Evolutionary conservation across 2,797 vertebrate species (phyloP), one percentile per base, ranked within the genome.

Genomic region (Pseudochirops corinnae): DNA sequence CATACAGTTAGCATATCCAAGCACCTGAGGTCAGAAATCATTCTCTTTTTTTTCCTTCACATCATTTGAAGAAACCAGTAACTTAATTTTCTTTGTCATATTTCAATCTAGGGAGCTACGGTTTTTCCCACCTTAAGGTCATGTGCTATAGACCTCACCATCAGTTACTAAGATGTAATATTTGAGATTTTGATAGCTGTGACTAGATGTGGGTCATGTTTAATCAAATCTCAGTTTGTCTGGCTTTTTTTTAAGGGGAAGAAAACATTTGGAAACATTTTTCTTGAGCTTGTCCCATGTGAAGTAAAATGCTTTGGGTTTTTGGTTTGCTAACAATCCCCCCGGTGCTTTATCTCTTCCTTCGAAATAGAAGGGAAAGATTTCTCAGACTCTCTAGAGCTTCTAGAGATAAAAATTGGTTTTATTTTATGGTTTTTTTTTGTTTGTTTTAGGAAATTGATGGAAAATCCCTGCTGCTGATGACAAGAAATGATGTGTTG

Each of bases 401-500:
- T 97, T 82, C 97, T 96, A 97, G 95, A 97, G 96, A 97, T 95
- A 94, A 95, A 87, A 90, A 29, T 97, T 98, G 95, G 93, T 93
- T 98, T 98, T 97, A 95, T 46, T 96, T 82, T 98, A 97, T 98
- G 97, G 97, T 97, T 97, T 98, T 52, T 52, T 52, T 52, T 52
- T 52, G 52, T 52, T 97, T 96, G 60, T 96, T 98, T 96, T 98
- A 99, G 99, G 99, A 99, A 99, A 99, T 99, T 95, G 99, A 99
- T 98, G 99, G 99, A 95, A 99, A 99, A 98, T 99, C 99, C 93
- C 99, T 99, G 98, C 99, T 99, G 95, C 98, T 99, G 98, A 99
- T 99, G 99, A 99, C 99, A 52, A 99, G 99, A 92, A 99, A 99
- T 94, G 99, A 99, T 92, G 99, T 99, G 97, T 98, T 99, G 98